Percentiles rank a stretch among this genome's conserved stretches.
Conservation (phyloP, 2,113 vertebrate genomes). For the Oncorhynchus clarkii region DNA sequence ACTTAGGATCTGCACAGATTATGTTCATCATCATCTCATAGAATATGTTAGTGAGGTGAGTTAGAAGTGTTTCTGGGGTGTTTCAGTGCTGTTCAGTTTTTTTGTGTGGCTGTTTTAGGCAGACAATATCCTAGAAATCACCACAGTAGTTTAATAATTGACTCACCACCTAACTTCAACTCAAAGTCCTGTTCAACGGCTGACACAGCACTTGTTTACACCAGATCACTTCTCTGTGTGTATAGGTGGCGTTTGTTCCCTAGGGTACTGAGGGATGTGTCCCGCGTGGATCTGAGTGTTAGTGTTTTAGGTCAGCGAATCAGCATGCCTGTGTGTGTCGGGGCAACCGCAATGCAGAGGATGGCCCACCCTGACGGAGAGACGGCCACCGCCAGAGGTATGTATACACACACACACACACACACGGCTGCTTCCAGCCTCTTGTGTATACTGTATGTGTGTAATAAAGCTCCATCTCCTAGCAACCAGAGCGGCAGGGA, state of each 20-base stretch:
- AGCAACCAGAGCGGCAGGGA: conserved; percentile 83
- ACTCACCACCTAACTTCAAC: no score
- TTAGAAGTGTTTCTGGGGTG: no score
- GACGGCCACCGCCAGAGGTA: conserved; percentile 84
- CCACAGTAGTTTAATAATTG: no score
- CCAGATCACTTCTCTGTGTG: neutral
- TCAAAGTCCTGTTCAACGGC: no score
- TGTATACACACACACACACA: neutral
- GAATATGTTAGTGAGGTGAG: no score
- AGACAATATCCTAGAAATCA: no score
- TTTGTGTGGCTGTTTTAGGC: no score
- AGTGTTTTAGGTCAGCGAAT: conserved; percentile 81
- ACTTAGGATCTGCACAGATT: no score
- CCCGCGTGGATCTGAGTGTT: conserved; percentile 78
- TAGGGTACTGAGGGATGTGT: conserved; percentile 85
- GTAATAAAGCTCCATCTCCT: conserved; percentile 11
- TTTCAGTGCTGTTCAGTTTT: no score
- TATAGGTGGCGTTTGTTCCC: conserved; percentile 86
- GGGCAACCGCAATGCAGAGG: conserved; percentile 90
- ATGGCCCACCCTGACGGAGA: conserved; percentile 93
- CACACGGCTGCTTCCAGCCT: conserved; percentile 34
- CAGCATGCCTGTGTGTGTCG: conserved; percentile 85
- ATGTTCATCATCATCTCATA: no score
- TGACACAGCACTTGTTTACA: no score
- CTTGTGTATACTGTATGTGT: neutral